A percentile compares a stretch with the other conserved stretches of the same genome.
Evolutionary conservation across 2,888 invertebrate genomes (phyloP).

Genomic region (Mantis religiosa): DNA sequence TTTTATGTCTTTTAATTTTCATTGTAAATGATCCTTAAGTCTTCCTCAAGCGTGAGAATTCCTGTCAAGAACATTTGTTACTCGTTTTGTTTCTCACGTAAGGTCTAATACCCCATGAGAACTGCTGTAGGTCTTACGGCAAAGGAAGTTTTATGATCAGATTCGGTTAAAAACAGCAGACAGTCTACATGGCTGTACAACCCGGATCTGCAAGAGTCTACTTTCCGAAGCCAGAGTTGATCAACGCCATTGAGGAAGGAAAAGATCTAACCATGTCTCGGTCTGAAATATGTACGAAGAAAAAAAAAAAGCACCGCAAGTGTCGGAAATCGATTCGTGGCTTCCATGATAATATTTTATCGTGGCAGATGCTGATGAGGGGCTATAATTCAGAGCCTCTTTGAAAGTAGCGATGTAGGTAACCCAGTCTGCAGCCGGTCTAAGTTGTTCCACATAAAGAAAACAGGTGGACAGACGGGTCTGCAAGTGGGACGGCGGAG

Average conservation of each 20-base stretch:
- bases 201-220: not conserved
- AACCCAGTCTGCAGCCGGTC: conserved; percentile 1
- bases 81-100: too few species aligned
- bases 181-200: not conserved
- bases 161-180: too few species aligned
- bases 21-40: too few species aligned
- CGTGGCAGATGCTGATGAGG: not conserved
- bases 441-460: not conserved
- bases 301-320: not conserved
- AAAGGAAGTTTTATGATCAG: too few species aligned
- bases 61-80: too few species aligned
- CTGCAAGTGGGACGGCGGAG: not conserved
- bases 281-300: too few species aligned
- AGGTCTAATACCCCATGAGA: too few species aligned
- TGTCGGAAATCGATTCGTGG: not conserved
- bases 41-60: too few species aligned
- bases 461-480: not conserved
- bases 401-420: not conserved
- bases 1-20: too few species aligned
- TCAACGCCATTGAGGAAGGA: not conserved
- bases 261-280: not conserved
- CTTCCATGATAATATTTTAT: not conserved
- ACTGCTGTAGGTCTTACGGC: too few species aligned
- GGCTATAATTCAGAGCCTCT: not conserved
- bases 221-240: too few species aligned